Percentiles rank a stretch among this genome's conserved stretches.
phyloP scores from a whole-genome alignment of 2,888 invertebrate genomes.

The Cinara cedri region DNA sequence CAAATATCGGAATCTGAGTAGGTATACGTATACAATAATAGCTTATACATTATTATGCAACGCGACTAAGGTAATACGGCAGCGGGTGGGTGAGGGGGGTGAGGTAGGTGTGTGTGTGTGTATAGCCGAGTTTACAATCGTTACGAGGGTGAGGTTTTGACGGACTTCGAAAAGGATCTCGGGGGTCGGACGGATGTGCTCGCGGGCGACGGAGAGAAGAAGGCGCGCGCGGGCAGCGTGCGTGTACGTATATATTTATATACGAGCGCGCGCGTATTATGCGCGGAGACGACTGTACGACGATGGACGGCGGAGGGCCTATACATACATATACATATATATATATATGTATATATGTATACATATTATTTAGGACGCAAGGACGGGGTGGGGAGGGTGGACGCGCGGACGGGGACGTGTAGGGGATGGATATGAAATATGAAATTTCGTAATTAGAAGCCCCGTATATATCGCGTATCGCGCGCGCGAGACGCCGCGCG shows the following conservation, averaged over 20 bases:
- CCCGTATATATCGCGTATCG: constrained; percentile 41
- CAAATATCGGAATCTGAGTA: constrained; percentile 26
- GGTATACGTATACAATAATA: neutral
- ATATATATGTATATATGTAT: no score
- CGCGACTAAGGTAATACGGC: constrained; percentile 20
- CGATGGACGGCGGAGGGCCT: constrained; percentile 29
- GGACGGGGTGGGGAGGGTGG: neutral
- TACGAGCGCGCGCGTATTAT: neutral
- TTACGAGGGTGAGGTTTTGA: constrained; percentile 54
- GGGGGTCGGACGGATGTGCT: constrained; percentile 42
- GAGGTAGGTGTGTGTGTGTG: neutral
- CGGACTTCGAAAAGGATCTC: constrained; percentile 53
- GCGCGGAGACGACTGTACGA: constrained; percentile 34
- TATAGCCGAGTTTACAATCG: constrained; percentile 44
- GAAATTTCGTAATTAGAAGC: constrained; percentile 56
- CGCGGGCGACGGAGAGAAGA: constrained; percentile 52
- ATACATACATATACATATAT: no score
- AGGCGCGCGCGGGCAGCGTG: constrained; percentile 34
- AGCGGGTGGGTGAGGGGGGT: neutral
- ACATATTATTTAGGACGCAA: no score
- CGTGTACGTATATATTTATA: neutral
- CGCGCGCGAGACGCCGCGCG: neutral
- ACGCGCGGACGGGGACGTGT: neutral
- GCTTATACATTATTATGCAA: neutral
- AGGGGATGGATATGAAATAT: constrained; percentile 51